Base-by-base conservation (phyloP, 2,113 vertebrate genomes). In the Corythaeola cristata region DNA sequence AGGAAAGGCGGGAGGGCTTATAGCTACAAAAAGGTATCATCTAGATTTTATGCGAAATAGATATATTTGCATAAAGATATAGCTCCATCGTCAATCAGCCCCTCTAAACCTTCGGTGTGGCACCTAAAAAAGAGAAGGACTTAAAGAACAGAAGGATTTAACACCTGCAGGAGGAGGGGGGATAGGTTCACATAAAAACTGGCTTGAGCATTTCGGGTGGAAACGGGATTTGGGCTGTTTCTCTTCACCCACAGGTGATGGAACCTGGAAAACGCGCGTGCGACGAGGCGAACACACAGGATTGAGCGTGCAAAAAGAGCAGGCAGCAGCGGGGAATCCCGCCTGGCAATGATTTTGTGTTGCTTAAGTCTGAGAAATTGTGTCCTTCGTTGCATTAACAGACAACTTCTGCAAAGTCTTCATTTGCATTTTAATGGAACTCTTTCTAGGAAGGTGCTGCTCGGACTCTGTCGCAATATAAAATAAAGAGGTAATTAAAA, bases 391-490 rank as follows among this genome's bases (percentile, higher is more conserved):
- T 19, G 64, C 41, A 30, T 83, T 55, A 59, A 20, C 45, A 59
- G 53, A 49, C 83, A 83, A 91, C 91, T 95, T 77, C 86, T 93
- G 93, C 93, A 90, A 85, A 79, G 68, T 32, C 84, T 69, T 89
- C 39, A 94, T 97, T 93, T 96, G 96, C 93, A 92, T 95, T 77
- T 96, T 95, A 96, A 96, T 90, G 89, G 93, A 63, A 74, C 87
- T 86, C 86, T 91, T 97, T 96, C 96, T 88, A 97, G 91, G 85
- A 91, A 95, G 91, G 93, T 72, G 75, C 80, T 66, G 81, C 85
- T 59, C 23, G 88, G 90, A 84, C 88, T 75, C 74, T 76, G 89
- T 81, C 21, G 59, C 91, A 72, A 83, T 39, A 47, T 27, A 53
- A 93, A 88, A 86, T 64, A 75, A 89, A 86, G 91, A 78, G 56